These are phyloP conservation scores for Nesoenas mayeri DNA, from an alignment of 2,113 vertebrate genomes.

Conservation along the genomic window DNA sequence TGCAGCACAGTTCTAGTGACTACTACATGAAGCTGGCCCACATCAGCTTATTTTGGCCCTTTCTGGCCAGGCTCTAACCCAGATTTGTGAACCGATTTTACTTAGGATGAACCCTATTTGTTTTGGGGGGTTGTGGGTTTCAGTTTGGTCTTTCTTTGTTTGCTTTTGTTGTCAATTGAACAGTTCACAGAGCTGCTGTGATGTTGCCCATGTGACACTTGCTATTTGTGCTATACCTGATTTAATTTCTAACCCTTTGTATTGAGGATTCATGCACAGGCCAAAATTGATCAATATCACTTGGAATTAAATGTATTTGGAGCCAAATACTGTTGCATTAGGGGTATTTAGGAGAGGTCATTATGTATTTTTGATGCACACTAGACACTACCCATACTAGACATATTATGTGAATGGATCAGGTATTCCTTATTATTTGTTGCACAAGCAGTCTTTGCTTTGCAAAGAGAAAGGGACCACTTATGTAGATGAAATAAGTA, in stretches of 20 bases:
- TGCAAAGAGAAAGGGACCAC: too few species aligned
- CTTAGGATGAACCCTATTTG: background rate
- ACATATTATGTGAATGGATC: background rate
- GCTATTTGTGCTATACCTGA: background rate
- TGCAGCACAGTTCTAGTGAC: background rate
- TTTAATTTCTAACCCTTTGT: background rate
- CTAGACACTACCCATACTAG: background rate
- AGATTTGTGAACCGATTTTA: background rate
- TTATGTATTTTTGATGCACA: background rate
- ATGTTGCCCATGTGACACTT: background rate
- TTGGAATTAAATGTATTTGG: background rate
- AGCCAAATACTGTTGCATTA: background rate
- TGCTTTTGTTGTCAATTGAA: background rate
- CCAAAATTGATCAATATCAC: background rate
- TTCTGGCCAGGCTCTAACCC: background rate
- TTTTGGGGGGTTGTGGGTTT: background rate
- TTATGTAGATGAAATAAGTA: too few species aligned
- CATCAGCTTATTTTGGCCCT: background rate
- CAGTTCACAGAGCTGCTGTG: background rate
- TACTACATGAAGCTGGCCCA: background rate
- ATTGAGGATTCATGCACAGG: background rate
- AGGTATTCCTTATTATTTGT: background rate
- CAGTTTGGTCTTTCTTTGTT: accelerated
- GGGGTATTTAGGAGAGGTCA: background rate
- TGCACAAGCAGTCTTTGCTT: background rate